Conservation (phyloP, 2,113 vertebrate species). For the Sula dactylatra region DNA sequence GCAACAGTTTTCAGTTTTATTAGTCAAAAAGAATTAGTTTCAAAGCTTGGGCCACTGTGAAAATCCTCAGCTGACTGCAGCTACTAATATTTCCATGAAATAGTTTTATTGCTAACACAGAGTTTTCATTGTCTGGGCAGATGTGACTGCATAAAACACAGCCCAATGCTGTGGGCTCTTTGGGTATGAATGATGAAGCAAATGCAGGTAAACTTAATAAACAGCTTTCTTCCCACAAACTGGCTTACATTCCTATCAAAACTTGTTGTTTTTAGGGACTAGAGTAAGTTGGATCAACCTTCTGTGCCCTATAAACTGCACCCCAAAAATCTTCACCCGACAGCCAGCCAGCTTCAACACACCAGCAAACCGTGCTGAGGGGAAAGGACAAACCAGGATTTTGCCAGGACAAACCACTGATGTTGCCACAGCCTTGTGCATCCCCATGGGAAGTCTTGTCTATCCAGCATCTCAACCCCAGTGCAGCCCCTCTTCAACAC, state of each 20-base stretch:
- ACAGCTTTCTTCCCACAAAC: background rate
- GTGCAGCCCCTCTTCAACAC: background rate
- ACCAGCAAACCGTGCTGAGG: background rate
- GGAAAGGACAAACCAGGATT: background rate
- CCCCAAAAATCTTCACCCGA: background rate
- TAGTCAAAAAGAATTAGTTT: conserved; percentile 25
- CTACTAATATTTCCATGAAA: background rate
- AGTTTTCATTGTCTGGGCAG: background rate
- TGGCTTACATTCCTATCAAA: background rate
- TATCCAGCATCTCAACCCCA: background rate
- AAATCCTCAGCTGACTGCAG: background rate
- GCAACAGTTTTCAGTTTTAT: background rate
- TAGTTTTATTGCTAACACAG: background rate
- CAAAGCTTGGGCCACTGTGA: background rate
- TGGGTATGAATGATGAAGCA: background rate
- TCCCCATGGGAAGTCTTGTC: background rate
- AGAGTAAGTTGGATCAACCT: background rate
- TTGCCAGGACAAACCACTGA: background rate
- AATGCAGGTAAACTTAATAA: background rate
- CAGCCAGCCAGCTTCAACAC: background rate
- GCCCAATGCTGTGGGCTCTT: background rate
- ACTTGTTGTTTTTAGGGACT: background rate
- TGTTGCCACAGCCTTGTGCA: background rate
- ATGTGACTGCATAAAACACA: background rate
- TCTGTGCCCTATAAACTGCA: background rate